These are phyloP conservation scores for Alcedo quadribrachys DNA, from an alignment of 2,797 vertebrate genomes.

Conservation along the genomic window DNA sequence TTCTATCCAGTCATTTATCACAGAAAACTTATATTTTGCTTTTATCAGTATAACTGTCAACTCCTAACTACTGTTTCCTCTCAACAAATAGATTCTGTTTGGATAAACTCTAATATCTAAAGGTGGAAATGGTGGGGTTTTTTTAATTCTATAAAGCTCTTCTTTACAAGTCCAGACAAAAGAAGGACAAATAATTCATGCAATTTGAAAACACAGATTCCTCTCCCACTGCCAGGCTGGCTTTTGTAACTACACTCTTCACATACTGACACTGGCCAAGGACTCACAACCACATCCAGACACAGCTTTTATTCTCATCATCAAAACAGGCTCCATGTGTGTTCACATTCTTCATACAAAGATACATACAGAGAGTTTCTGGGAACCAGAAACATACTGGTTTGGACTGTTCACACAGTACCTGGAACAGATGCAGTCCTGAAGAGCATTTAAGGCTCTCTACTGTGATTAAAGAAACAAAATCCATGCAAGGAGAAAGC, in stretches of 20 bases:
- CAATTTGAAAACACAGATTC: background rate
- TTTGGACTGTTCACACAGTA: background rate
- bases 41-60: constrained; percentile 4
- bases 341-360: constrained; percentile 43
- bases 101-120: background rate
- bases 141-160: background rate
- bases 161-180: background rate
- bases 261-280: background rate
- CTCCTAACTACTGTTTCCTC: background rate
- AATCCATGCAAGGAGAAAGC: constrained; percentile 37
- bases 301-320: constrained; percentile 24
- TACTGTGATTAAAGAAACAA: background rate
- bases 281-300: background rate
- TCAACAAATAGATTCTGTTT: background rate
- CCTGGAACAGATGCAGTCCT: constrained; percentile 8
- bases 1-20: constrained; percentile 24
- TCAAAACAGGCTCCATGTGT: constrained; percentile 9
- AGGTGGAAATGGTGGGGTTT: background rate
- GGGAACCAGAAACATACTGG: constrained; percentile 27
- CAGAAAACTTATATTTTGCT: background rate
- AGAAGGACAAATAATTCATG: background rate
- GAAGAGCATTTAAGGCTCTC: background rate
- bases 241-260: background rate
- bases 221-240: background rate
- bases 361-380: constrained; percentile 39